Conservation (phyloP, 2,797 vertebrate genomes). For the Phrynocephalus forsythii region DNA sequence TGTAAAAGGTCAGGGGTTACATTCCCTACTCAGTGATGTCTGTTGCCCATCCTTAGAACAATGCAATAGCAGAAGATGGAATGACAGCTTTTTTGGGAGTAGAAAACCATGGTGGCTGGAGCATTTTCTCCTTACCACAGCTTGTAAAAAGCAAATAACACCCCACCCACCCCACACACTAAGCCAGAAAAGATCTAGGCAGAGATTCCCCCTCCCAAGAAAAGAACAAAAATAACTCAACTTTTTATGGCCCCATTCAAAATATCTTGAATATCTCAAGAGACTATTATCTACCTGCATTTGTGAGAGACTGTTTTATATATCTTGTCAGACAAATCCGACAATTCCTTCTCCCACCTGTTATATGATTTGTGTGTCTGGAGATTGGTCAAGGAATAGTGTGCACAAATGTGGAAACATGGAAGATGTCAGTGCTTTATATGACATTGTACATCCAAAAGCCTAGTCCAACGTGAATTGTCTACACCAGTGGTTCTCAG, state of each 20-base stretch:
- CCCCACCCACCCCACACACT: no score
- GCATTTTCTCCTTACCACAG: background rate
- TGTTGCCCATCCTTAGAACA: background rate
- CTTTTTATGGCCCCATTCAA: background rate
- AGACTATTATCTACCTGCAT: background rate
- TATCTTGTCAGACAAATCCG: background rate
- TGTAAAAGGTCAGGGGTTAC: background rate
- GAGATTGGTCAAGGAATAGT: background rate
- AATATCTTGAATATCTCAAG: background rate
- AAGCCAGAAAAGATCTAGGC: background rate
- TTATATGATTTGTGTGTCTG: background rate
- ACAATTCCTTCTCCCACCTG: no score
- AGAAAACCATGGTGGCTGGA: background rate
- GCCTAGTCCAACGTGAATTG: no score
- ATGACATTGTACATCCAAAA: background rate
- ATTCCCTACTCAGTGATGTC: background rate
- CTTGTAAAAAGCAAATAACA: background rate
- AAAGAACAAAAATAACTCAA: slow-evolving; percentile 1
- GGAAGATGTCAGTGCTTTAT: background rate
- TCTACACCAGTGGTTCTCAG: no score
- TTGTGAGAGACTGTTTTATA: background rate
- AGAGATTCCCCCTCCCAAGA: background rate
- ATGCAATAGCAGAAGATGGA: background rate
- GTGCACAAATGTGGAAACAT: background rate
- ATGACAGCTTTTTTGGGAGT: background rate